Evolutionary conservation across 2,888 invertebrate species (phyloP).

Genomic region (Leptopilina myrica): DNA sequence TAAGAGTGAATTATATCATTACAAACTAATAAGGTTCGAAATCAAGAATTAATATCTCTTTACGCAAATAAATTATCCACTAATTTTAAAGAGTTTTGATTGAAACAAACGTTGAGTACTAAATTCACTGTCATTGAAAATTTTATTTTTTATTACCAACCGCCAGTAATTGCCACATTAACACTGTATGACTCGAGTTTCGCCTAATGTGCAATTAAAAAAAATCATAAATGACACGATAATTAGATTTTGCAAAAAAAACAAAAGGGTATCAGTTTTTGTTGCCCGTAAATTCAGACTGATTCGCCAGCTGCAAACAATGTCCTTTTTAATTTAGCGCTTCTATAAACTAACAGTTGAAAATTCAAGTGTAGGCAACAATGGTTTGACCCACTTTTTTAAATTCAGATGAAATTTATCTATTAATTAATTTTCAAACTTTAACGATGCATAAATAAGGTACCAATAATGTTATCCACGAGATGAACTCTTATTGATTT

Average conservation of each 20-base stretch:
- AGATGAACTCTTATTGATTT: neutral
- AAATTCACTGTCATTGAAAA: neutral
- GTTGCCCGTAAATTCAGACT: neutral
- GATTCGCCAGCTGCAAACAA: neutral
- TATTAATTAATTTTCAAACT: conserved; percentile 10
- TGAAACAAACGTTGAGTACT: no score
- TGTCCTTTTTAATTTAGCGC: neutral
- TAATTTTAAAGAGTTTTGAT: no score
- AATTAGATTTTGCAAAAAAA: neutral
- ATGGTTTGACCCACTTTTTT: conserved; percentile 21
- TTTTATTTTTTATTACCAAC: neutral
- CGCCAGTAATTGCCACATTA: no score
- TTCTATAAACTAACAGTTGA: neutral
- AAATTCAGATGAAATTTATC: conserved; percentile 1
- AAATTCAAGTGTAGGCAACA: neutral
- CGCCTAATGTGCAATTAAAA: neutral
- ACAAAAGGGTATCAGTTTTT: neutral
- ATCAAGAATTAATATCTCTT: no score
- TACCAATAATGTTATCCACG: neutral
- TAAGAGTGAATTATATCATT: no score
- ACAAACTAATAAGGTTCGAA: no score
- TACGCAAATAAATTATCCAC: no score
- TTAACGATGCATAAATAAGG: conserved; percentile 2
- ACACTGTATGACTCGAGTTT: neutral
- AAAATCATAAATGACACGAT: neutral